phyloP scores from a whole-genome alignment of 2,888 invertebrate genomes.

The Lasioglossum morio region DNA sequence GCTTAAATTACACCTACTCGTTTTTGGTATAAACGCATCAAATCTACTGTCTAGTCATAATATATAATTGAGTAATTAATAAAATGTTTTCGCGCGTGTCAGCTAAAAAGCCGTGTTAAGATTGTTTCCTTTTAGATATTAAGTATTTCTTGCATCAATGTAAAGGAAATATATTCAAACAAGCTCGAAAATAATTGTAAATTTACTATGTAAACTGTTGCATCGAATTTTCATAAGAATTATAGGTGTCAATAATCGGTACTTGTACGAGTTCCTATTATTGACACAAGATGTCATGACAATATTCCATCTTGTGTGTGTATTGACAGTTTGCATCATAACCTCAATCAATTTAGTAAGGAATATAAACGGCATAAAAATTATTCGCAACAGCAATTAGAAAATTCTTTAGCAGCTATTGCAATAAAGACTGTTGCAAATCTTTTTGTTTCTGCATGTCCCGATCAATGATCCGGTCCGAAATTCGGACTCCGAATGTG shows the following conservation, averaged over 20 bases:
- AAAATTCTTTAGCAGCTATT: not conserved
- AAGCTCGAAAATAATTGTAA: not conserved
- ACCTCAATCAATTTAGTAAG: not conserved
- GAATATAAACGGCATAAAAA: not conserved
- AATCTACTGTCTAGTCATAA: too few species aligned
- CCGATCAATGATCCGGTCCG: not conserved
- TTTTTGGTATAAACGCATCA: too few species aligned
- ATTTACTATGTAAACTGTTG: not conserved
- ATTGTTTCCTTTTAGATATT: not conserved
- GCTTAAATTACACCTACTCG: too few species aligned
- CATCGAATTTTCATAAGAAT: not conserved
- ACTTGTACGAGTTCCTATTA: not conserved
- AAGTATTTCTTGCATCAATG: not conserved
- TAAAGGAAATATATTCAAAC: not conserved
- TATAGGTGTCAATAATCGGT: not conserved
- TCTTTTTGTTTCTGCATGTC: not conserved
- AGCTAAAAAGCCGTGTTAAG: too few species aligned
- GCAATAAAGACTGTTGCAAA: not conserved
- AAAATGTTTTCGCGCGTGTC: too few species aligned
- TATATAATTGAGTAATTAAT: too few species aligned
- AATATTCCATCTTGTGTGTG: not conserved
- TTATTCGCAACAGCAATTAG: not conserved
- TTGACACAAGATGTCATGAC: not conserved
- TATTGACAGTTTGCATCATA: slow-evolving; percentile 2
- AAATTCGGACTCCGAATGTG: not conserved